Evolutionary conservation across 2,888 invertebrate genomes (phyloP).

Genomic region (Coronaproctus castanopsis): DNA sequence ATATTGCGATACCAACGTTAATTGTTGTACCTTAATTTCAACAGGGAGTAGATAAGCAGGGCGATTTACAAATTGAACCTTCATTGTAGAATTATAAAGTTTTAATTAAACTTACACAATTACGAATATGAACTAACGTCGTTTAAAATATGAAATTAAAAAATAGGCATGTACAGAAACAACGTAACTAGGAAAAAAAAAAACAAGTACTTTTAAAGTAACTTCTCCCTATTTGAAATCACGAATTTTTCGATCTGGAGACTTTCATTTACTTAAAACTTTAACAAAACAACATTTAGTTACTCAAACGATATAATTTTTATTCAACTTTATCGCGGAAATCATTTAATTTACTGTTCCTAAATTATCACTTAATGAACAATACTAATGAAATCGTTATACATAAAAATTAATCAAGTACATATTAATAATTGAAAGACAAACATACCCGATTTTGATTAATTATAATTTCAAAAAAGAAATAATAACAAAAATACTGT

Average conservation of each 20-base stretch:
- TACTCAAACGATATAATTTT: background rate
- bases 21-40: background rate
- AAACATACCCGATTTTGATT: background rate
- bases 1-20: no score
- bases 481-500: no score
- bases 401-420: background rate
- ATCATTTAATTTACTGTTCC: background rate
- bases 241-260: no score
- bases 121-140: background rate
- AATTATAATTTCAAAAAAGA: background rate
- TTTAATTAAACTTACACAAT: background rate
- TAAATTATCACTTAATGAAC: background rate
- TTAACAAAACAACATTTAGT: background rate
- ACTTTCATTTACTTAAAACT: no score
- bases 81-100: background rate
- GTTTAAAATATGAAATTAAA: background rate
- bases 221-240: background rate
- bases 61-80: background rate
- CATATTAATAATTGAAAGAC: background rate
- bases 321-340: background rate
- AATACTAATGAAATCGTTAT: background rate
- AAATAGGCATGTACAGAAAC: background rate
- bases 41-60: background rate
- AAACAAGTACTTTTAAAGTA: background rate
- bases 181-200: background rate